Percentiles rank a stretch among this genome's conserved stretches.
These are phyloP conservation scores for Danaus melanippus DNA, from an alignment of 1,140 invertebrate genomes.

Conservation along the genomic window DNA sequence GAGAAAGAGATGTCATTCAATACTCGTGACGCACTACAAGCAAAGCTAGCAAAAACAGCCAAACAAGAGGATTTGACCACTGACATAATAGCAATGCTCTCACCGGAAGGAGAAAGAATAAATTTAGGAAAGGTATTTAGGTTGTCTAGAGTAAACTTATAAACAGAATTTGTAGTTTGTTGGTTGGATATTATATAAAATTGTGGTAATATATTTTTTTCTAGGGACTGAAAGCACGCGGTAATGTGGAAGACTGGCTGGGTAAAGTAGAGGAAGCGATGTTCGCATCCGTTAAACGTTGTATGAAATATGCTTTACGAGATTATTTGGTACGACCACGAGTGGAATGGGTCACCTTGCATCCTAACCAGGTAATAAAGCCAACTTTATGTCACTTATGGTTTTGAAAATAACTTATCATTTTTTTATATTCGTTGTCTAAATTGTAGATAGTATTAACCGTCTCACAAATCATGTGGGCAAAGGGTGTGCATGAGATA, in stretches of 20 bases:
- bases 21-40: slow-evolving; percentile 51
- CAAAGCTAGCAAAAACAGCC: slow-evolving; percentile 50
- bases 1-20: slow-evolving; percentile 56
- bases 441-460: slow-evolving; percentile 76
- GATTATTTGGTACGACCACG: slow-evolving; percentile 74
- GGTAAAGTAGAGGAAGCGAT: slow-evolving; percentile 90
- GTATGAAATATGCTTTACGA: slow-evolving; percentile 81
- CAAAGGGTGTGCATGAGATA: slow-evolving; percentile 80
- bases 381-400: neutral
- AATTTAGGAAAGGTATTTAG: slow-evolving; percentile 77
- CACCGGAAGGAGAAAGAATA: slow-evolving; percentile 87
- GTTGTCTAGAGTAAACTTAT: too few relatives aligned
- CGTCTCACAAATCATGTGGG: slow-evolving; percentile 91
- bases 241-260: slow-evolving; percentile 92
- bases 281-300: slow-evolving; percentile 81
- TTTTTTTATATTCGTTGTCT: too few relatives aligned
- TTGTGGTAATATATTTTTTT: neutral
- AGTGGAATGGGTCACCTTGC: slow-evolving; percentile 75
- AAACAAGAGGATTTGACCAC: slow-evolving; percentile 74
- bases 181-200: neutral
- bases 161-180: neutral
- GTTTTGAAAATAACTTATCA: slow-evolving; percentile 1
- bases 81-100: slow-evolving; percentile 89
- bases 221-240: slow-evolving; percentile 85
- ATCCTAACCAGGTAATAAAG: slow-evolving; percentile 64